Percentiles rank a stretch among this genome's conserved stretches.
These are phyloP conservation scores for Alsophila aescularia DNA, from an alignment of 2,888 invertebrate species.

Conservation along the genomic window DNA sequence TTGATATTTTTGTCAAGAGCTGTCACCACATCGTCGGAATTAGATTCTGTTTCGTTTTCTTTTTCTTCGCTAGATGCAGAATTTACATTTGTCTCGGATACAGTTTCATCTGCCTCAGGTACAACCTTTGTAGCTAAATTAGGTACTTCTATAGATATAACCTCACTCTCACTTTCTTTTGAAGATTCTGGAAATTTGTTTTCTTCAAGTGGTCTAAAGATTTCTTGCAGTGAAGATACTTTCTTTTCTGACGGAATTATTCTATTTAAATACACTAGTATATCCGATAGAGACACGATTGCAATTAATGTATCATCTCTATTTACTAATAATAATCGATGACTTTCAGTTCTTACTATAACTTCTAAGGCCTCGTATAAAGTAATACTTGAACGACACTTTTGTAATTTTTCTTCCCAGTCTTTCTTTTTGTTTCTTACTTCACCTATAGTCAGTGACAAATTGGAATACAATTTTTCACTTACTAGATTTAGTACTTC, in stretches of 20 bases:
- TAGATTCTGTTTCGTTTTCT: constrained; percentile 45
- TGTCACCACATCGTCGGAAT: constrained; percentile 44
- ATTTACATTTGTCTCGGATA: constrained; percentile 40
- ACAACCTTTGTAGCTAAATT: constrained; percentile 54
- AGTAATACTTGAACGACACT: constrained; percentile 93
- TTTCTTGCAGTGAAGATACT: constrained; percentile 78
- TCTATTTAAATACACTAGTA: constrained; percentile 81
- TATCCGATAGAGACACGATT: constrained; percentile 79
- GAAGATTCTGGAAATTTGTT: constrained; percentile 75
- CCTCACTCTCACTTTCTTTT: constrained; percentile 75
- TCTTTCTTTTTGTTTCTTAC: constrained; percentile 95
- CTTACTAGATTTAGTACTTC: constrained; percentile 91
- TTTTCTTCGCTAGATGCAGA: constrained; percentile 34
- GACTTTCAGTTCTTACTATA: constrained; percentile 95
- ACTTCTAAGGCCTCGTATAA: constrained; percentile 94
- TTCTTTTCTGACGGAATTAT: constrained; percentile 79
- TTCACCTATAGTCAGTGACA: constrained; percentile 93
- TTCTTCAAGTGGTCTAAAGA: constrained; percentile 77
- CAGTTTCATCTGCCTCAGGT: constrained; percentile 56
- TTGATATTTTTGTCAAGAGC: constrained; percentile 43
- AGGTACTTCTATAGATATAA: constrained; percentile 75
- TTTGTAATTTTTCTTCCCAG: constrained; percentile 96
- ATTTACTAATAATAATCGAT: constrained; percentile 82
- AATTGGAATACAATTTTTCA: constrained; percentile 96
- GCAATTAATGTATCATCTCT: constrained; percentile 78